Evolutionary conservation across 2,797 vertebrate species (phyloP).

Genomic region (Uromys caudimaculatus): DNA sequence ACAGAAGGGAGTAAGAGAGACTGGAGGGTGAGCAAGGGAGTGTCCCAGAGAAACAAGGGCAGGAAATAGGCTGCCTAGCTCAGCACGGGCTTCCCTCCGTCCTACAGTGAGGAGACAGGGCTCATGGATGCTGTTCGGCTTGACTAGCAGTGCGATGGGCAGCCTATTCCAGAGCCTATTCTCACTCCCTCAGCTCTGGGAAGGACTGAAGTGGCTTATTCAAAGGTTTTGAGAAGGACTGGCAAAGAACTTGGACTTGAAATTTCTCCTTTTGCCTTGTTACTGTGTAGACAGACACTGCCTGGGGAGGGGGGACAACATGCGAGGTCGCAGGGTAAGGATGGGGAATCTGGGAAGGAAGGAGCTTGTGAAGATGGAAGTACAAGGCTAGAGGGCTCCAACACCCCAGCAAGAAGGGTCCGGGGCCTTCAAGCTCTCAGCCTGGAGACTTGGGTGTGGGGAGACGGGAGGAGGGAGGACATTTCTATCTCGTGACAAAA

Average conservation of each 20-base stretch:
- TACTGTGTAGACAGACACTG: background rate
- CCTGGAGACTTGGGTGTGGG: constrained; percentile 77
- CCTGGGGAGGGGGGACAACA: background rate
- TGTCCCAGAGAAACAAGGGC: constrained; percentile 37
- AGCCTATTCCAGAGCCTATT: background rate
- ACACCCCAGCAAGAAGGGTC: background rate
- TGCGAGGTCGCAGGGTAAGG: background rate
- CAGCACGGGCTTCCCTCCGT: background rate
- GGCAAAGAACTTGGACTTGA: background rate
- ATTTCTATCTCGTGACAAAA: constrained; percentile 81
- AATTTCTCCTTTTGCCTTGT: background rate
- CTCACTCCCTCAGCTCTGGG: background rate
- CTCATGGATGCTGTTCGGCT: background rate
- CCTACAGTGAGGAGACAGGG: background rate
- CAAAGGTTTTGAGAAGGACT: background rate
- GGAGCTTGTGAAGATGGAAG: background rate
- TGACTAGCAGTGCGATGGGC: background rate
- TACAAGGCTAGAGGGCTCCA: background rate
- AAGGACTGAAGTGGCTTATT: background rate
- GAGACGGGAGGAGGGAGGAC: constrained; percentile 74
- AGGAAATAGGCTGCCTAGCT: background rate
- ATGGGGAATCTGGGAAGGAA: background rate
- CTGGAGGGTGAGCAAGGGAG: constrained; percentile 35
- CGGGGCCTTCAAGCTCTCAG: constrained; percentile 47
- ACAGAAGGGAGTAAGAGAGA: background rate